Conservation (phyloP, 1,140 invertebrate species). For the Agrilus planipennis region DNA sequence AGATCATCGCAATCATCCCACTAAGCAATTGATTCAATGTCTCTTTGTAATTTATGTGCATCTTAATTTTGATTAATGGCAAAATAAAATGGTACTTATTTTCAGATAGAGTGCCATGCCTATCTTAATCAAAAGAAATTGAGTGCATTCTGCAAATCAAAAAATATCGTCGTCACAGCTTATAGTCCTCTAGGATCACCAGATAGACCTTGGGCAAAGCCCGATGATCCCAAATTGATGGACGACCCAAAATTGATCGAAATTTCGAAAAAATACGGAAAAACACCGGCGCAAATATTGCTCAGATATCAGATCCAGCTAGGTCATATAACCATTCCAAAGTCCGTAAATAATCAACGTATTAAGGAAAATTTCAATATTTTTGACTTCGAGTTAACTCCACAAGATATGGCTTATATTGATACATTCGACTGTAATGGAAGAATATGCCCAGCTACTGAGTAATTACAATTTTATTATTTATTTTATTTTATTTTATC, state of each 20-base stretch:
- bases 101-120: conserved; percentile 63
- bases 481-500: no score
- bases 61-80: no score
- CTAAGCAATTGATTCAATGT: no score
- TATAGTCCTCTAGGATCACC: conserved; percentile 54
- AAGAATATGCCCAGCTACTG: background rate
- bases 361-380: conserved; percentile 44
- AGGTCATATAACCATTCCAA: conserved; percentile 48
- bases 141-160: conserved; percentile 45
- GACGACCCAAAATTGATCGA: conserved; percentile 46
- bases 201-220: conserved; percentile 41
- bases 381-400: conserved; percentile 41
- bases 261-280: conserved; percentile 48
- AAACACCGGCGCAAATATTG: conserved; percentile 47
- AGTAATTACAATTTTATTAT: background rate
- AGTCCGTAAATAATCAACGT: conserved; percentile 44
- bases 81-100: background rate
- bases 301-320: conserved; percentile 41
- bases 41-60: background rate
- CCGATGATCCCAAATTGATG: conserved; percentile 48
- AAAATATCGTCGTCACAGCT: conserved; percentile 44
- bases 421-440: conserved; percentile 22
- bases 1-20: no score
- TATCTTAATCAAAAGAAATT: conserved; percentile 54
- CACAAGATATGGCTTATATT: conserved; percentile 36